Evolutionary conservation across 2,888 invertebrate genomes (phyloP).

Genomic region (Sphinx pinastri): DNA sequence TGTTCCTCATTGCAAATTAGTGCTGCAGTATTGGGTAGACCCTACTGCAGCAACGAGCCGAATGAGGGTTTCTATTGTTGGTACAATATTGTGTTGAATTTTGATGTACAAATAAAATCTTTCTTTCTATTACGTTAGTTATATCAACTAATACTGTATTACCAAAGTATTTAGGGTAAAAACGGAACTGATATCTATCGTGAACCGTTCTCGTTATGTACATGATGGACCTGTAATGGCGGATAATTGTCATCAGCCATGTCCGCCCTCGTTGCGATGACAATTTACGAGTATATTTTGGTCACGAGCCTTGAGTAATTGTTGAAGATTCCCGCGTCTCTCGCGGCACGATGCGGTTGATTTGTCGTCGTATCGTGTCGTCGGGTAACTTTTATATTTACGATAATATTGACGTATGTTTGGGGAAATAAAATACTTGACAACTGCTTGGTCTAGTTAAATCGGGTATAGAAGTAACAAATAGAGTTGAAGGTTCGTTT

Average conservation of each 20-base stretch:
- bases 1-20: too few relatives aligned
- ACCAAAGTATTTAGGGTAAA: background rate
- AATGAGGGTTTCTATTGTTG: too few relatives aligned
- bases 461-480: too few relatives aligned
- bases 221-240: slow-evolving; percentile 61
- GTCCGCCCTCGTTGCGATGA: slow-evolving; percentile 60
- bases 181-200: background rate
- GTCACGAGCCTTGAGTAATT: slow-evolving; percentile 73
- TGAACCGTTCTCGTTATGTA: slow-evolving; percentile 27
- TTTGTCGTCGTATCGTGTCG: slow-evolving; percentile 45
- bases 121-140: too few relatives aligned
- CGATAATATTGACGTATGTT: slow-evolving; percentile 15
- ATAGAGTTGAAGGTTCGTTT: too few relatives aligned
- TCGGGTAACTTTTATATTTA: slow-evolving; percentile 38
- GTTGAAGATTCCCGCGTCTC: slow-evolving; percentile 52
- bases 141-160: too few relatives aligned
- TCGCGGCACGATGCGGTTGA: slow-evolving; percentile 51
- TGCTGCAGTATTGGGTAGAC: too few relatives aligned
- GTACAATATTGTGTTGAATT: too few relatives aligned
- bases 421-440: too few relatives aligned
- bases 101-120: too few relatives aligned
- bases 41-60: too few relatives aligned
- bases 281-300: slow-evolving; percentile 72
- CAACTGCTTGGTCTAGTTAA: too few relatives aligned
- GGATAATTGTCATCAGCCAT: slow-evolving; percentile 71